Conservation (phyloP, 1,140 invertebrate genomes). For the Daktulosphaira vitifoliae region DNA sequence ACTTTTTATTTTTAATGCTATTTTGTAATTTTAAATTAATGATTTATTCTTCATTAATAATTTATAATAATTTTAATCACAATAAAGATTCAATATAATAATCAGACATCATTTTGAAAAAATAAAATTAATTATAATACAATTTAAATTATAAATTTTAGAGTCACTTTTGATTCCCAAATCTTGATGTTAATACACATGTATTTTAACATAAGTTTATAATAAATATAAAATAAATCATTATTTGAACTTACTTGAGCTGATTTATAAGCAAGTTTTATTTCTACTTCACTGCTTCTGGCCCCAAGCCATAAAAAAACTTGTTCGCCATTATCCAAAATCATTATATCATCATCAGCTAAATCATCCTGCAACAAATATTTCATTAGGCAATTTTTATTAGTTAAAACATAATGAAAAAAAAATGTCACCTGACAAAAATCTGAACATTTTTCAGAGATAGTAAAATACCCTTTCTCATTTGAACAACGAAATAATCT, state of each 20-base stretch:
- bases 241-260: conserved; percentile 81
- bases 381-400: neutral
- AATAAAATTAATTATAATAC: too few relatives aligned
- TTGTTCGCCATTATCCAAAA: conserved; percentile 95
- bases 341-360: conserved; percentile 99
- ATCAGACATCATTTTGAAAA: too few relatives aligned
- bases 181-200: too few relatives aligned
- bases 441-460: conserved; percentile 98
- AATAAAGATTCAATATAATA: too few relatives aligned
- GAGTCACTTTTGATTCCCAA: too few relatives aligned
- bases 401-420: neutral
- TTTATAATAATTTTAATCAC: too few relatives aligned
- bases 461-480: conserved; percentile 98
- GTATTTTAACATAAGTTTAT: too few relatives aligned
- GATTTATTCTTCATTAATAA: too few relatives aligned
- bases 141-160: too few relatives aligned
- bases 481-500: conserved; percentile 97
- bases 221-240: too few relatives aligned
- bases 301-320: conserved; percentile 97
- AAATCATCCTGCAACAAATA: conserved; percentile 73
- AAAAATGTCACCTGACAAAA: conserved; percentile 99
- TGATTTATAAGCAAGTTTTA: conserved; percentile 96
- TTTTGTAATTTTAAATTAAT: too few relatives aligned
- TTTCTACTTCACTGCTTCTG: conserved; percentile 94
- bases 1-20: too few relatives aligned